Evolutionary conservation across 2,113 vertebrate species (phyloP), one percentile per base, ranked within the genome.

Genomic region (Syngnathoides biaculeatus): DNA sequence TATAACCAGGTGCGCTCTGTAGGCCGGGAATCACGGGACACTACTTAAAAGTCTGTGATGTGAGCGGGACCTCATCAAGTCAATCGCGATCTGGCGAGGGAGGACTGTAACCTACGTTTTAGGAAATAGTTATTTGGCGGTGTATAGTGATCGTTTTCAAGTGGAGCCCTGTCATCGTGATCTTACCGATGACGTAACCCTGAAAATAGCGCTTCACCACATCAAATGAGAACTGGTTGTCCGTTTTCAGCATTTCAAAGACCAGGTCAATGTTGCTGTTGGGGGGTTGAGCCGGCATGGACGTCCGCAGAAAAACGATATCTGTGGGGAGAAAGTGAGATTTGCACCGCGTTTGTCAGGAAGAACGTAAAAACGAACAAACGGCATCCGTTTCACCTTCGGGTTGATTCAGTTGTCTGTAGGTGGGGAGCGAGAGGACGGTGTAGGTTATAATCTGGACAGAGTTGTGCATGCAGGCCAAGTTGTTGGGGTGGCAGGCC

Each of bases 151-250:
- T 35, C 30, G 6, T 35, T 35, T 35, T 35, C 30, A 7, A 26
- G 55, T 57, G 55, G 27, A n/a, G 22, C 22, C 22, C 8, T 17
- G 11, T 35, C 30, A 35, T 35, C 30, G 6, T 45, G 43, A 30
- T 68, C 84, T 88, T 78, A 89, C 85, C 87, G 7, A 82, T 69
- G 42, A 83, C 50, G 63, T 1, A 71, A 65, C 74, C 75, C 4
- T 73, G n/a, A 11, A 83, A 10, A 2, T 35, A 58, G 24, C 64
- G 65, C 35, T 68, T 84, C 48, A 79, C 68, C 27, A 73, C 75
- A 0, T 86, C 78, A 13, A 90, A 89, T 24, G 72, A 80, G 17
- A 15, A 8, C 11, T 71, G 73, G 26, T 74, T 66, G 22, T 89
- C 79, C 55, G 53, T 17, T 22, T 42, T 42, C 55, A 74, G 2